Conservation (phyloP, 2,888 invertebrate genomes). For the Smittia sp. region DNA sequence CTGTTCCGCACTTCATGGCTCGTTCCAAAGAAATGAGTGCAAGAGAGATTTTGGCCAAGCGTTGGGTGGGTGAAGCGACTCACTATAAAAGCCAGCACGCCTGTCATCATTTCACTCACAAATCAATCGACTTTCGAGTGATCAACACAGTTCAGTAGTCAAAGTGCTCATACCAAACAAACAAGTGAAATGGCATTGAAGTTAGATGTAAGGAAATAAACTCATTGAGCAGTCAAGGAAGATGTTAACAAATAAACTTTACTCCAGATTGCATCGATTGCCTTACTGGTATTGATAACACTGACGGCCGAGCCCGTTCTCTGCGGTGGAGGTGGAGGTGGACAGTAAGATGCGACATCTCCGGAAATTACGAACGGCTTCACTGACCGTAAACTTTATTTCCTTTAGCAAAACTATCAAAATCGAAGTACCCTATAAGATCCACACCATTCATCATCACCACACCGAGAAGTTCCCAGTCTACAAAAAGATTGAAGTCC, state of each 20-base stretch:
- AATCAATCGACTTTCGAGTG: conserved; percentile 5
- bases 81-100: background rate
- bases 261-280: conserved; percentile 17
- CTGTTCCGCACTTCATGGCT: background rate
- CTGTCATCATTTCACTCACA: background rate
- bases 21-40: background rate
- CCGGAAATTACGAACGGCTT: background rate
- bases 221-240: background rate
- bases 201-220: conserved; percentile 22
- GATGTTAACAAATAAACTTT: background rate
- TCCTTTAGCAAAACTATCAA: conserved; percentile 24
- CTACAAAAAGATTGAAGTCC: conserved; percentile 31
- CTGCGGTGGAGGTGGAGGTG: conserved; percentile 29
- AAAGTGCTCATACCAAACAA: conserved; percentile 18
- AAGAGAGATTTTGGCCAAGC: background rate
- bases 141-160: background rate
- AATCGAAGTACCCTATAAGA: conserved; percentile 37
- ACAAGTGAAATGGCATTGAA: conserved; percentile 36
- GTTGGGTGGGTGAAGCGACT: background rate
- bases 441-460: conserved; percentile 37
- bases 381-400: background rate
- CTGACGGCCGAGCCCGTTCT: background rate
- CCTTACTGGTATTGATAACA: conserved; percentile 9
- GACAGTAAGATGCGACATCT: conserved; percentile 23
- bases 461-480: conserved; percentile 33